Conservation (phyloP, 2,797 vertebrate genomes). For the Sebastes matsubarae region DNA sequence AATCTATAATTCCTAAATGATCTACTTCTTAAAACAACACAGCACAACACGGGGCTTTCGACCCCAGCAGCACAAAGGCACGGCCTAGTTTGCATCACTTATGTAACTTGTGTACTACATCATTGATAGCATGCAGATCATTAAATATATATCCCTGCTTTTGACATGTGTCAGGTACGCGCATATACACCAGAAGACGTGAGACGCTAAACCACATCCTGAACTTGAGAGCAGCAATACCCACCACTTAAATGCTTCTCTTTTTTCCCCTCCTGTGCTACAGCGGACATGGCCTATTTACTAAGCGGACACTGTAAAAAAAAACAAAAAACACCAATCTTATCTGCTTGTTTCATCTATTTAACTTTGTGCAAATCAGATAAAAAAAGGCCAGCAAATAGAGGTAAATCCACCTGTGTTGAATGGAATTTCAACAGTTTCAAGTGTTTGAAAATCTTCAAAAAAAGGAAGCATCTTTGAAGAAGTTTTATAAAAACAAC, state of each 20-base stretch:
- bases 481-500: neutral
- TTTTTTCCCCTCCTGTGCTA: neutral
- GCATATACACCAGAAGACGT: neutral
- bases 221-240: constrained; percentile 14
- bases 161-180: neutral
- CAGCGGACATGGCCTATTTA: neutral
- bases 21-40: constrained; percentile 25
- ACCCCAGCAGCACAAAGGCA: constrained; percentile 2
- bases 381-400: neutral
- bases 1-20: constrained; percentile 22
- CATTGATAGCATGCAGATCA: neutral
- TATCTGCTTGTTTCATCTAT: neutral
- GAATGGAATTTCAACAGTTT: neutral
- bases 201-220: constrained; percentile 15
- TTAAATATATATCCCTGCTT: constrained; percentile 9
- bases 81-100: neutral
- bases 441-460: neutral
- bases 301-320: constrained; percentile 5
- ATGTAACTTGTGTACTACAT: constrained; percentile 1
- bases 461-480: neutral
- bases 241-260: constrained; percentile 12
- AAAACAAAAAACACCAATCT: neutral
- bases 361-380: neutral
- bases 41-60: constrained; percentile 5
- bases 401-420: neutral